Conservation (phyloP, 1,140 invertebrate genomes). For the Asobara japonica region DNA sequence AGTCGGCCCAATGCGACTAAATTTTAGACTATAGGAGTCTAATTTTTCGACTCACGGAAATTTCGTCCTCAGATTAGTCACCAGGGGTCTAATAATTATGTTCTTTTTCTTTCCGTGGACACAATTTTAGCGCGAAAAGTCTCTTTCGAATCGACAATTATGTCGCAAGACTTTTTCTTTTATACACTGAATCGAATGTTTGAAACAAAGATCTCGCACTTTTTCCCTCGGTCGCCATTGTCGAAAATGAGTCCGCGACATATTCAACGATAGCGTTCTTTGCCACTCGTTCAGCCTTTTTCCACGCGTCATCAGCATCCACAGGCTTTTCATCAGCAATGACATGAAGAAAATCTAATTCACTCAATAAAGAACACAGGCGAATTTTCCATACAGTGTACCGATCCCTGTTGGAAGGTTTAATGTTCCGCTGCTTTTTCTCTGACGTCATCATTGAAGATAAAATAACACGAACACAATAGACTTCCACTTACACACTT, state of each 20-base stretch:
- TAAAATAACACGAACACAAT: not conserved
- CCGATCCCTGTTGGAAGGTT: constrained; percentile 47
- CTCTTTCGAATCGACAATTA: constrained; percentile 56
- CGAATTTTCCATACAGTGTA: constrained; percentile 51
- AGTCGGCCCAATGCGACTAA: too few species aligned
- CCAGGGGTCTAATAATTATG: too few species aligned
- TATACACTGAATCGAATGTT: constrained; percentile 55
- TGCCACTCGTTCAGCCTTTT: constrained; percentile 47
- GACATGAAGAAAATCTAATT: constrained; percentile 33
- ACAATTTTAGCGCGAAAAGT: constrained; percentile 55
- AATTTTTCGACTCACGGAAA: too few species aligned
- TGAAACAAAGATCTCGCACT: constrained; percentile 52
- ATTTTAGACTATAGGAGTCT: too few species aligned
- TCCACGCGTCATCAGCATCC: constrained; percentile 43
- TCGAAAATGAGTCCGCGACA: constrained; percentile 53
- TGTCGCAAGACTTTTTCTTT: constrained; percentile 58
- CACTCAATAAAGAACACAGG: constrained; percentile 42
- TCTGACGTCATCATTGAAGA: constrained; percentile 40
- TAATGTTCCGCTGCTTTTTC: constrained; percentile 45
- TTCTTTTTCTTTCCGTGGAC: too few species aligned
- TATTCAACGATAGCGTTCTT: constrained; percentile 55
- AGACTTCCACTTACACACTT: not conserved
- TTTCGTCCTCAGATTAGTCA: too few species aligned
- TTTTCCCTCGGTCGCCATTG: constrained; percentile 46
- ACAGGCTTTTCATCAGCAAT: constrained; percentile 16